Evolutionary conservation across 2,888 invertebrate genomes (phyloP).

Genomic region (Lasiommata megera): DNA sequence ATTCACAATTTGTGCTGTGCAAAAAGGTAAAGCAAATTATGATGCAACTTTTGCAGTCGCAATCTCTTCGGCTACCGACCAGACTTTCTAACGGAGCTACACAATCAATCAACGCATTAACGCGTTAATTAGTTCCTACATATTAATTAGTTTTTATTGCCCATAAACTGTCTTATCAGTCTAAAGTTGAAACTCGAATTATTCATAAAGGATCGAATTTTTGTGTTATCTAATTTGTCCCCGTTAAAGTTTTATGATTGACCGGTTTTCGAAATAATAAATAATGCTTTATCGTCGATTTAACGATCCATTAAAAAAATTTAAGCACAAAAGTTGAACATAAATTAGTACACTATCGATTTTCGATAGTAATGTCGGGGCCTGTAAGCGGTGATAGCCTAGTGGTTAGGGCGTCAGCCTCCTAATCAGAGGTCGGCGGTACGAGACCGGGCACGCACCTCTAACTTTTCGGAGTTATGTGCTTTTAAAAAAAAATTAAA

Average conservation of each 20-base stretch:
- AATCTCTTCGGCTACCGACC: slow-evolving; percentile 8
- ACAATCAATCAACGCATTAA: slow-evolving; percentile 52
- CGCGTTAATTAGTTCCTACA: slow-evolving; percentile 54
- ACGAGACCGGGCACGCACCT: too few relatives aligned
- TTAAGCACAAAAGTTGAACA: neutral
- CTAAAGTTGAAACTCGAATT: slow-evolving; percentile 27
- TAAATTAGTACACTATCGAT: slow-evolving; percentile 6
- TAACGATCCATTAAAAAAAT: slow-evolving; percentile 3
- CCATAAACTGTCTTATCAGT: slow-evolving; percentile 29
- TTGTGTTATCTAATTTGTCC: slow-evolving; percentile 24
- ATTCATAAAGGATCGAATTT: slow-evolving; percentile 22
- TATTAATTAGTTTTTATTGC: slow-evolving; percentile 46
- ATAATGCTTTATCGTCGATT: slow-evolving; percentile 7
- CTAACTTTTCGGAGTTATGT: too few relatives aligned
- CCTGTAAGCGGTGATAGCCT: neutral
- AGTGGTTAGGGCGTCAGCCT: neutral
- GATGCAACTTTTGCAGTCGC: neutral
- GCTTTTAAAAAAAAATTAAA: too few relatives aligned
- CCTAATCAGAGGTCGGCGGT: too few relatives aligned
- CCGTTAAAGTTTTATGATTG: slow-evolving; percentile 20
- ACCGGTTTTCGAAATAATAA: slow-evolving; percentile 11
- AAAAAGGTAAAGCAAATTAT: too few relatives aligned
- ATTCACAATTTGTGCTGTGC: too few relatives aligned
- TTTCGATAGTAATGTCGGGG: neutral
- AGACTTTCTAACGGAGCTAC: slow-evolving; percentile 24